Base-by-base conservation (phyloP, 2,888 invertebrate species). In the Idaea dimidiata region DNA sequence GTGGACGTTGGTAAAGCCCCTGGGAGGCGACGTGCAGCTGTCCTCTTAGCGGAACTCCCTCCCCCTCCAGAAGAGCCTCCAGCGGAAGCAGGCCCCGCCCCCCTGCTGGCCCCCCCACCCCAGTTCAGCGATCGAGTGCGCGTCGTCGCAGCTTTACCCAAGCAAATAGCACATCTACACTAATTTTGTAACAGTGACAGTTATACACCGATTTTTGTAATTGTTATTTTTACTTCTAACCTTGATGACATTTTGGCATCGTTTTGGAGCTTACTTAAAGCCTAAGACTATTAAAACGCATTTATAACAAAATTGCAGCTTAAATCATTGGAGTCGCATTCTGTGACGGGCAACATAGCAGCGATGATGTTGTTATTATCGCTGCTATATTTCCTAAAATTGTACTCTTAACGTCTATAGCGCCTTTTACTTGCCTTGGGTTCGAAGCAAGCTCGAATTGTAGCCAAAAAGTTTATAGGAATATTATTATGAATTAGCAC, bases 121-220 rank as follows among this genome's bases (percentile, higher is more conserved):
- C 97, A 98, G 88, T 98, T 98, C 91, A 97, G 96, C 87, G 97
- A 97, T 89, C 94, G 95, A 75, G 97, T 96, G 62, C 94, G 97
- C 73, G 97, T 97, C 72, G 96, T 97, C 61, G 97, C 96, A 63
- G 95, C 97, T 66, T 94, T 97, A 81, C 97, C 97, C 71, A 97
- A 97, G 89, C 94, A 90, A 60, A 85, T 91, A 57, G 91, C 94
- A 65, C 90, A 93, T 66, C 80, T 93, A 68, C 93, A 93, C 75
- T 88, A 74, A 66, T 54, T 59, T 57, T 54, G 24, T 17, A 8
- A 60, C 56, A 59, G 61, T 59, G 61, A 54, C 59, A 43, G 14
- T 57, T 14, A 57, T 55, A 16, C 53, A 7, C 58, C 57, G 61
- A 58, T 62, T 61, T 66, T 63, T 32, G 43, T 43, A 43, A 14